Conservation (phyloP, 23 tunicate species). For the Halocynthia roretzi region DNA sequence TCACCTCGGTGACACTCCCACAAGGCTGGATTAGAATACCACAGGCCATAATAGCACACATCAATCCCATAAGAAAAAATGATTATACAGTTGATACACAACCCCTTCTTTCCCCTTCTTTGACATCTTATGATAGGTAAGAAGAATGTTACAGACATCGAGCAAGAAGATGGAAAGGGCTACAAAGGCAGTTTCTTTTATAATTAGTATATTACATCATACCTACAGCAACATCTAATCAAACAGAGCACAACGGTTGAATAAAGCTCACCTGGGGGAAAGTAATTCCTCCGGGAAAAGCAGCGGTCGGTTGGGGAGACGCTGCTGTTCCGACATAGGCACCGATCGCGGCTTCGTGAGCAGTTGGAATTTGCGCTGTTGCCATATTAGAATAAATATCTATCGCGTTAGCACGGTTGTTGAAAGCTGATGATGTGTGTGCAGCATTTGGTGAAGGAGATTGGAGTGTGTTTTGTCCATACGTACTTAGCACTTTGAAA, state of each 20-base stretch:
- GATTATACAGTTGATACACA: no score
- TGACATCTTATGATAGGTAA: no score
- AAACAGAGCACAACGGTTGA: not conserved
- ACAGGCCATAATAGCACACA: no score
- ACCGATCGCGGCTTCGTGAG: conserved; percentile 22
- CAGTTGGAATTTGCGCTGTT: conserved; percentile 7
- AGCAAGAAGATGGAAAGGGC: no score
- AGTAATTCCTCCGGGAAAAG: conserved; percentile 15
- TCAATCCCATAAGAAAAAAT: no score
- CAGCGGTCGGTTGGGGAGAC: conserved; percentile 27
- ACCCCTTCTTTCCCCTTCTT: no score
- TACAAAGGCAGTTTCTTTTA: no score
- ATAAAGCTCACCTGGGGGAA: not conserved
- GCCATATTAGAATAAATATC: conserved; percentile 20
- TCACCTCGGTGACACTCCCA: no score
- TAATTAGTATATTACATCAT: not conserved
- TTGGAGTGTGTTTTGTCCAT: conserved; percentile 4
- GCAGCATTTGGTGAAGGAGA: conserved; percentile 12
- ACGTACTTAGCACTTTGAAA: not conserved
- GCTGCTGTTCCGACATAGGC: conserved; percentile 24
- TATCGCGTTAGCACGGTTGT: conserved; percentile 13
- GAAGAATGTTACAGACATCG: no score
- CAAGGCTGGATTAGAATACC: no score
- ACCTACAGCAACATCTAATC: not conserved
- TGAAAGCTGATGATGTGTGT: conserved; percentile 12